Conservation (phyloP, 2,888 invertebrate genomes). For the Escarpia spicata region DNA sequence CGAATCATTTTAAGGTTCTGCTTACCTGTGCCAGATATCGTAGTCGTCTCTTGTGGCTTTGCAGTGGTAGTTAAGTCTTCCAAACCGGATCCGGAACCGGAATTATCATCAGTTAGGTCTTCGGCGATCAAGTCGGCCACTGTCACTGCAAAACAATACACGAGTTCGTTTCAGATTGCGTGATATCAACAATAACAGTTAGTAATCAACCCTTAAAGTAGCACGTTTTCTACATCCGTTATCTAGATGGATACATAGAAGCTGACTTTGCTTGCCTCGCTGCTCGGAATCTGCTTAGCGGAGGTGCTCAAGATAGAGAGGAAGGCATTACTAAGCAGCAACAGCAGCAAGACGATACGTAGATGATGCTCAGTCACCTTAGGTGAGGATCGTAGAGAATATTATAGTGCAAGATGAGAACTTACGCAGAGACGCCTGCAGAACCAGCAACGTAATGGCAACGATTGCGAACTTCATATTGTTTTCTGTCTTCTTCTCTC, state of each 20-base stretch:
- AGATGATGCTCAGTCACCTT: neutral
- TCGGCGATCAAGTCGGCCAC: neutral
- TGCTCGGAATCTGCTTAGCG: neutral
- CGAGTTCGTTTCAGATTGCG: neutral
- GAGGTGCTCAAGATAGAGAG: neutral
- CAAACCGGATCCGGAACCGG: neutral
- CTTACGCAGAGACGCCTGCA: slow-evolving; percentile 13
- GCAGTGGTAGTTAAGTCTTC: neutral
- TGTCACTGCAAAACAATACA: neutral
- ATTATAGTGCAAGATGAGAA: neutral
- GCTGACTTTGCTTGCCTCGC: neutral
- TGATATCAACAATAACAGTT: neutral
- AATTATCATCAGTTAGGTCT: neutral
- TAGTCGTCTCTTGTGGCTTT: neutral
- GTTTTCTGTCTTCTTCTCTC: neutral
- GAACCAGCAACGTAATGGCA: neutral
- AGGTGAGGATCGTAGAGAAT: neutral
- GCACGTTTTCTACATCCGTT: neutral
- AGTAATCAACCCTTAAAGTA: neutral
- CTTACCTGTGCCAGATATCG: neutral
- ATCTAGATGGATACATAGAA: neutral
- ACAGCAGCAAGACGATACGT: neutral
- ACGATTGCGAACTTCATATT: neutral
- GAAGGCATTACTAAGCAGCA: neutral
- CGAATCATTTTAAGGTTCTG: neutral